These are phyloP conservation scores for Chrosomus eos DNA, from an alignment of 2,797 vertebrate species.

Conservation along the genomic window DNA sequence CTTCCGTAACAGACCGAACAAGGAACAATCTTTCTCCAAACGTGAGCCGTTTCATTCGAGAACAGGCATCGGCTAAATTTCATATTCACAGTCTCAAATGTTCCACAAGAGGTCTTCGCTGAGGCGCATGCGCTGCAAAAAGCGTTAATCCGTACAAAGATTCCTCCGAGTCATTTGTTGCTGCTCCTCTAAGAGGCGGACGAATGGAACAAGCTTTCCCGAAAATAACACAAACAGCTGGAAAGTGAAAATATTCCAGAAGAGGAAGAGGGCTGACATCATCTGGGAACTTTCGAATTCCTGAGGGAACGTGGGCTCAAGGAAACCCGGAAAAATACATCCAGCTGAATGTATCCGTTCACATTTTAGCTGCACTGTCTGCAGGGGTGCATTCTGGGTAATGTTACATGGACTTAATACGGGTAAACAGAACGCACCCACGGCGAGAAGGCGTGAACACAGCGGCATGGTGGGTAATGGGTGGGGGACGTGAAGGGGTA, in stretches of 20 bases:
- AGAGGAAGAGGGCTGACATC: neutral
- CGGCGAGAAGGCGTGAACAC: conserved; percentile 45
- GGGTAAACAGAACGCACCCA: conserved; percentile 64
- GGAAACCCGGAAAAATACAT: conserved; percentile 9
- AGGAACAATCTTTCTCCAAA: neutral
- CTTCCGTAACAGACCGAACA: conserved; percentile 50
- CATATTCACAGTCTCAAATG: conserved; percentile 25
- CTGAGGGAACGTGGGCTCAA: neutral
- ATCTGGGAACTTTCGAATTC: neutral
- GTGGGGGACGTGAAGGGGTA: conserved; percentile 57
- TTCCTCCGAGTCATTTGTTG: conserved; percentile 21
- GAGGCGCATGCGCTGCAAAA: neutral
- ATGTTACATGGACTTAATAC: conserved; percentile 58
- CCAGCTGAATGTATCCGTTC: neutral
- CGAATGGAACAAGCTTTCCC: no score
- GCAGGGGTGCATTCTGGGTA: conserved; percentile 14
- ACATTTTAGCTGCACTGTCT: conserved; percentile 22
- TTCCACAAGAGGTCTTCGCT: neutral
- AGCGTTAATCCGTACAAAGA: neutral
- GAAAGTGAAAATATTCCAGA: neutral
- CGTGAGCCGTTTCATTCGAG: neutral
- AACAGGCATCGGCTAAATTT: neutral
- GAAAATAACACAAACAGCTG: neutral
- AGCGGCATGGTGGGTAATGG: conserved; percentile 50
- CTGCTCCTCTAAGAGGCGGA: neutral